These are phyloP conservation scores for Leptobrachium ailaonicum DNA, from an alignment of 2,113 vertebrate genomes.

Conservation along the genomic window DNA sequence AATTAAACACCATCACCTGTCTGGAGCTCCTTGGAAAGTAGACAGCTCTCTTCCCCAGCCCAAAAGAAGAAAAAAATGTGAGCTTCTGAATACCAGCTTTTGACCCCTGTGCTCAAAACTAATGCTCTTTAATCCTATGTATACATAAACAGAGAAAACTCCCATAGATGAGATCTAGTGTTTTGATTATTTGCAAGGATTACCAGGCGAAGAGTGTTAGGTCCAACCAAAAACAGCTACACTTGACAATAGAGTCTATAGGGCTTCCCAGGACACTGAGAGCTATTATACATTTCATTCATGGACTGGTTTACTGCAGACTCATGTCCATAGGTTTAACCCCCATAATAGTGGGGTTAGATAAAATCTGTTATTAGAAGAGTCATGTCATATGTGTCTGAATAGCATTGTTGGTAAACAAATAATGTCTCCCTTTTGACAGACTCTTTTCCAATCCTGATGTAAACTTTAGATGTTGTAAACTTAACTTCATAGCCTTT, in stretches of 20 bases:
- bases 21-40: slow-evolving; percentile 4
- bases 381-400: too few species aligned
- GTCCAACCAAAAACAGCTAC: neutral
- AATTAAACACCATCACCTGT: neutral
- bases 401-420: too few species aligned
- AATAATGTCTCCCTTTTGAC: too few species aligned
- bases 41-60: neutral
- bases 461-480: too few species aligned
- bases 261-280: neutral
- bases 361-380: too few species aligned
- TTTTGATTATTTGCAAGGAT: slow-evolving; percentile 1
- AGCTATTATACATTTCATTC: neutral
- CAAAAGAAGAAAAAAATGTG: slow-evolving; percentile 7
- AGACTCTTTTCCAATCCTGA: too few species aligned
- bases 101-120: slow-evolving; percentile 35
- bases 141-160: slow-evolving; percentile 39
- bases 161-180: slow-evolving; percentile 26
- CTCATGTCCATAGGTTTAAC: too few species aligned
- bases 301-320: too few species aligned
- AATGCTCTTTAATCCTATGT: slow-evolving; percentile 34
- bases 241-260: neutral
- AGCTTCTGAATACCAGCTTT: slow-evolving; percentile 4
- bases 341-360: too few species aligned
- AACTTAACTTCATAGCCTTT: too few species aligned
- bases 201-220: slow-evolving; percentile 4